Percentiles rank a stretch among this genome's conserved stretches.
phyloP scores from a whole-genome alignment of 2,113 vertebrate species.

The Carollia perspicillata region DNA sequence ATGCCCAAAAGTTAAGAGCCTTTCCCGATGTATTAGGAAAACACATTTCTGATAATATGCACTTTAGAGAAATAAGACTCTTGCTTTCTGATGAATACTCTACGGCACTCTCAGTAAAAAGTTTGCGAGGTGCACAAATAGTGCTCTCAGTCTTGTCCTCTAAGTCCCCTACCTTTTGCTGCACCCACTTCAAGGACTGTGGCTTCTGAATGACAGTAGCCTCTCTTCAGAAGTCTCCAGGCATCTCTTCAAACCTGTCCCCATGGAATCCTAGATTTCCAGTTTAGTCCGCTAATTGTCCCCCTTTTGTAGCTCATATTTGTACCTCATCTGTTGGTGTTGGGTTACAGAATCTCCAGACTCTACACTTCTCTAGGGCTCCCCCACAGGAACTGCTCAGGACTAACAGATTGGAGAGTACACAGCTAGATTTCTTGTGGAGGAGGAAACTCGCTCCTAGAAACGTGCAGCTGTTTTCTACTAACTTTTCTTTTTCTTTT shows the following conservation, averaged over 20 bases:
- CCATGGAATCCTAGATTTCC: background rate
- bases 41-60: background rate
- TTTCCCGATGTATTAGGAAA: background rate
- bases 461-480: background rate
- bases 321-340: background rate
- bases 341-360: background rate
- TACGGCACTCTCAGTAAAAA: accelerated
- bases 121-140: background rate
- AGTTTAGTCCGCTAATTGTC: too few species aligned
- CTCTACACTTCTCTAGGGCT: background rate
- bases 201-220: background rate
- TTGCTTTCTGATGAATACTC: background rate
- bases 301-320: background rate
- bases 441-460: background rate
- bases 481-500: background rate
- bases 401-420: background rate
- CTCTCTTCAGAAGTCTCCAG: background rate
- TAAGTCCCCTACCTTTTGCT: background rate
- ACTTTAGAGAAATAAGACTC: background rate
- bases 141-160: background rate
- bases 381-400: background rate
- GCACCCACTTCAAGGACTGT: too few species aligned
- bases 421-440: background rate
- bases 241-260: background rate
- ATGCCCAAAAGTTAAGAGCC: background rate